Conservation (phyloP, 2,797 vertebrate genomes). For the Myoxocephalus aenaeus region DNA sequence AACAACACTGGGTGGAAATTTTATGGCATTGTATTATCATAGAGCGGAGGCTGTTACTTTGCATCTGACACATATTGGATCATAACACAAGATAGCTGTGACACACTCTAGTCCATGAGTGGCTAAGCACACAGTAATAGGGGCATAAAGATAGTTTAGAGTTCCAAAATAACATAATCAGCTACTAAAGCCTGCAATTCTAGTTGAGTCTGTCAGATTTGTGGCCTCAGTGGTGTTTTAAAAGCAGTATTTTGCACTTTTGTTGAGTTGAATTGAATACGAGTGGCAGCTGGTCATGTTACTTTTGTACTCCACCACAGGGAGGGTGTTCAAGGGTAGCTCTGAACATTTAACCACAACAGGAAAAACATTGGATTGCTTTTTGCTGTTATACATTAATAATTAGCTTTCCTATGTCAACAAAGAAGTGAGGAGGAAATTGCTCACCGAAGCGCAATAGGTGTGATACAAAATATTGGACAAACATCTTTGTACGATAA, state of each 20-base stretch:
- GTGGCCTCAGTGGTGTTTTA: constrained; percentile 17
- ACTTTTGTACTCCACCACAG: constrained; percentile 13
- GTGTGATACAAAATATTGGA: constrained; percentile 1
- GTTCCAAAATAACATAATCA: constrained; percentile 14
- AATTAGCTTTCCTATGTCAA: constrained; percentile 33
- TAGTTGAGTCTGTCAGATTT: constrained; percentile 16
- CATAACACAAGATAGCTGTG: constrained; percentile 32
- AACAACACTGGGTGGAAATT: constrained; percentile 33
- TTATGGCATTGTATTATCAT: constrained; percentile 40
- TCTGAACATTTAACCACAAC: constrained; percentile 26
- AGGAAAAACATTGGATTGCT: constrained; percentile 16
- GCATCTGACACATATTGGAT: constrained; percentile 44
- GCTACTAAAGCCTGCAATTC: constrained; percentile 1
- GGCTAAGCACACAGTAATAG: constrained; percentile 23
- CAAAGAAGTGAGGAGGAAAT: constrained; percentile 1
- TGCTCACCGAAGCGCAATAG: background rate
- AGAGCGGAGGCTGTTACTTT: constrained; percentile 37
- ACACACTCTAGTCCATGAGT: constrained; percentile 38
- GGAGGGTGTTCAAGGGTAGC: constrained; percentile 24
- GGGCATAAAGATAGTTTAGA: constrained; percentile 29
- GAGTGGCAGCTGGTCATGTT: constrained; percentile 27
- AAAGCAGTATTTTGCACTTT: constrained; percentile 22
- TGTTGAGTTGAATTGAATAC: constrained; percentile 15
- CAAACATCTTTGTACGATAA: constrained; percentile 14
- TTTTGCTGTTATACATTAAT: constrained; percentile 33